Percentiles rank a stretch among this genome's conserved stretches.
Evolutionary conservation across 2,888 invertebrate species (phyloP).

Genomic region (Aphrophora alni): DNA sequence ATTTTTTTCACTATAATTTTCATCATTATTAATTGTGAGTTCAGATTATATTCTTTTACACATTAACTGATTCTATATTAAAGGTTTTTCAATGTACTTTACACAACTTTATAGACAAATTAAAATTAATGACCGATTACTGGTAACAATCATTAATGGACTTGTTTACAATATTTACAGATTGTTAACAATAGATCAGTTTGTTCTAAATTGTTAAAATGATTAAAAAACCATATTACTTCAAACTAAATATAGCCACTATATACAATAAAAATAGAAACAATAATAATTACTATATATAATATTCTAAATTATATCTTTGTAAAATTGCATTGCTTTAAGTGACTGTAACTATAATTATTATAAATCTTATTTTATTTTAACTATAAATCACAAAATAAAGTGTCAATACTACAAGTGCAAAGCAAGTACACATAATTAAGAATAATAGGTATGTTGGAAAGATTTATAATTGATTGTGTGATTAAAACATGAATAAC

Average conservation of each 20-base stretch:
- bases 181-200: not conserved
- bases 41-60: no score
- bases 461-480: not conserved
- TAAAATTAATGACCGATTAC: no score
- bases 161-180: no score
- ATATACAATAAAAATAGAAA: not conserved
- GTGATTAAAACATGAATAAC: not conserved
- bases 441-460: no score
- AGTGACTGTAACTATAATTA: not conserved
- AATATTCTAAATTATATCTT: not conserved
- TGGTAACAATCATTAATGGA: no score
- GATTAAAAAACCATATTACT: not conserved
- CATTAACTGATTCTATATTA: no score
- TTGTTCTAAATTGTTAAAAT: not conserved
- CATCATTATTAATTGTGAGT: no score
- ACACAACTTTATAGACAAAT: no score
- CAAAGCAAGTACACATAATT: not conserved
- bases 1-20: no score
- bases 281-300: not conserved
- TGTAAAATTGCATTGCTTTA: conserved; percentile 3
- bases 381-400: not conserved
- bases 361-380: not conserved
- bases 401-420: not conserved
- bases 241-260: not conserved
- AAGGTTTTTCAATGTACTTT: no score